Evolutionary conservation across 2,113 vertebrate species (phyloP), one percentile per base, ranked within the genome.

Genomic region (cattle (Bos taurus)): DNA sequence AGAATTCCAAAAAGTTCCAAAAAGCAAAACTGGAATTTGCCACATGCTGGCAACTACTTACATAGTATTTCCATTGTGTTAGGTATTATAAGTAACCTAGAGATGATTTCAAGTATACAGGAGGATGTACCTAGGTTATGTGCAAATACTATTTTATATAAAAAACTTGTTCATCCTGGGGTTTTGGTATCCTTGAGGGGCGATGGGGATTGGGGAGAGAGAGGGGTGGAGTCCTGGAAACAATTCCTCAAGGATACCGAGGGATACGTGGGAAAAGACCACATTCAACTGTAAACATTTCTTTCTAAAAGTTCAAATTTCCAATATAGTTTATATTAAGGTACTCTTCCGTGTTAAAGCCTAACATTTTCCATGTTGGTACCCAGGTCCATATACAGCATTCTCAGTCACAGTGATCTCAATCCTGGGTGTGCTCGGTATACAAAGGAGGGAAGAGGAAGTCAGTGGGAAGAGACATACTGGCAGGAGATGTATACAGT

Each of bases 231-330:
- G 33, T 54, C 12, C 33, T 83, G 81, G 12, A 25, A 83, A 52
- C 50, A 83, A 83, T 83, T n/a, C 81, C 21, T 23, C 50, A 36
- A 83, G 81, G 50, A 83, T 56, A 83, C 50, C 0, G 1, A 83
- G 21, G 52, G 81, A n/a, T 26, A 83, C 7, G 21, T 90, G 36
- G 74, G 9, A 96, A n/a, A 95, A 48, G 62, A 74, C 4, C 78
- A 4, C 40, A 86, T 87, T 95, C 60, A 48, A 46, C 11, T 71
- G 15, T 74, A 93, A 62, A 87, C 12, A 80, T 84, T 36, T 80
- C 26, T 95, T 94, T 56, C 33, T 81, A 67, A 95, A 88, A 54
- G 30, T 82, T 93, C 25, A 52, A 26, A 84, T 85, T 95, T 93
- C 48, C 88, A 94, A 84, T 59, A 46, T 36, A 90, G 48, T 88